Base-by-base conservation (phyloP, 2,797 vertebrate species). In the Chelonia mydas region DNA sequence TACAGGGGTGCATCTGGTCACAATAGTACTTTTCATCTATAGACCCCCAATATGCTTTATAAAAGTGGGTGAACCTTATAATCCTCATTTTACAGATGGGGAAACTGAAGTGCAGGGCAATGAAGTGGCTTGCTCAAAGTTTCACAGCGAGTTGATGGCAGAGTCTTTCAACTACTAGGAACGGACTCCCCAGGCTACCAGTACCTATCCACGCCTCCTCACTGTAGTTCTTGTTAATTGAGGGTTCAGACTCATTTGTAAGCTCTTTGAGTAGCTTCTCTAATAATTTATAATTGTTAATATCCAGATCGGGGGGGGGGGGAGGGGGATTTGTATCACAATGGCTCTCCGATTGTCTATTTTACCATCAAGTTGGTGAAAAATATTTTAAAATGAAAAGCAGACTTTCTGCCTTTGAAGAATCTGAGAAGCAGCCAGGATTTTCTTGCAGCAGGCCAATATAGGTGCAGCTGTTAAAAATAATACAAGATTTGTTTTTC, bases 401-500 rank as follows among this genome's bases (percentile, higher is more conserved):
- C 10, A 86, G 83, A 2, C 2, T 16, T 17, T 4, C 23, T 0
- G 0, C 0, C 0, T 59, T 86, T 87, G 33, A 15, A 23, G 76
- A 83, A 53, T 77, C 31, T 76, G 61, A 90, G 89, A 84, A 94
- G 3, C 1, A 72, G 81, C 3, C 19, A 47, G 23, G 5, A 49
- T 50, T 3, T 83, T 82, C 6, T 72, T 79, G 61, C 33, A 5
- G 81, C 72, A 92, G 72, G 19, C 19, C 84, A 87, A 31, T 3
- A 1, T 53, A 90, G 92, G 76, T 94, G 83, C 57, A 81, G 77
- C 78, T 94, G 85, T 90, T 96, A 94, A 96, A 94, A 91, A 93
- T 87, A 95, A 93, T 86, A 86, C 45, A 89, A 54, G 45, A 51
- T 93, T 92, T 94, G 89, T 96, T 97, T 91, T 95, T 91, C 94